These are phyloP conservation scores for Dromius quadrimaculatus DNA, from an alignment of 2,888 invertebrate species.

Conservation along the genomic window DNA sequence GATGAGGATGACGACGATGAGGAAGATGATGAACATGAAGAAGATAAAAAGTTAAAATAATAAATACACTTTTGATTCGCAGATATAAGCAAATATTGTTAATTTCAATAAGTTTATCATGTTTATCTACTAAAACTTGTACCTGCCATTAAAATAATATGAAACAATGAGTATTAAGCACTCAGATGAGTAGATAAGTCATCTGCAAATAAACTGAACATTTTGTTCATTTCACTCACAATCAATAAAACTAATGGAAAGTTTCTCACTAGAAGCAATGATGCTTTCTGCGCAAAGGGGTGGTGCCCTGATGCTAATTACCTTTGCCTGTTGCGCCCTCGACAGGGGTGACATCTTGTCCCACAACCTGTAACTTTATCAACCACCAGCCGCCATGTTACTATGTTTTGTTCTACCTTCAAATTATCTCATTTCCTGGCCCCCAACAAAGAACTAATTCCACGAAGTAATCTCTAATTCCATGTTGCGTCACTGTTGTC, in stretches of 20 bases:
- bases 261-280: neutral
- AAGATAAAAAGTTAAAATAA: too few relatives aligned
- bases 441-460: conserved; percentile 18
- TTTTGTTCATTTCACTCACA: too few relatives aligned
- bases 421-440: conserved; percentile 39
- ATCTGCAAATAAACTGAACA: conserved; percentile 4
- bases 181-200: conserved; percentile 2
- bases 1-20: too few relatives aligned
- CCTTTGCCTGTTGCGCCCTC: conserved; percentile 31
- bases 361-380: conserved; percentile 21
- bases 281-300: neutral
- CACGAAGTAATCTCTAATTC: conserved; percentile 30
- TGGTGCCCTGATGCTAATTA: conserved; percentile 13
- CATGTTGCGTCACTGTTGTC: too few relatives aligned
- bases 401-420: conserved; percentile 35
- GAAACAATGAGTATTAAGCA: too few relatives aligned
- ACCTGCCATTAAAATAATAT: too few relatives aligned
- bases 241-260: conserved; percentile 11
- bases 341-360: conserved; percentile 27
- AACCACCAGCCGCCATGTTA: neutral
- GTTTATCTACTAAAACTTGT: too few relatives aligned
- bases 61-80: too few relatives aligned
- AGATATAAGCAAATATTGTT: too few relatives aligned
- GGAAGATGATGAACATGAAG: too few relatives aligned
- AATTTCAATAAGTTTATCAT: too few relatives aligned